Base-by-base conservation (phyloP, 2,888 invertebrate species). In the Drosophila helvetica region DNA sequence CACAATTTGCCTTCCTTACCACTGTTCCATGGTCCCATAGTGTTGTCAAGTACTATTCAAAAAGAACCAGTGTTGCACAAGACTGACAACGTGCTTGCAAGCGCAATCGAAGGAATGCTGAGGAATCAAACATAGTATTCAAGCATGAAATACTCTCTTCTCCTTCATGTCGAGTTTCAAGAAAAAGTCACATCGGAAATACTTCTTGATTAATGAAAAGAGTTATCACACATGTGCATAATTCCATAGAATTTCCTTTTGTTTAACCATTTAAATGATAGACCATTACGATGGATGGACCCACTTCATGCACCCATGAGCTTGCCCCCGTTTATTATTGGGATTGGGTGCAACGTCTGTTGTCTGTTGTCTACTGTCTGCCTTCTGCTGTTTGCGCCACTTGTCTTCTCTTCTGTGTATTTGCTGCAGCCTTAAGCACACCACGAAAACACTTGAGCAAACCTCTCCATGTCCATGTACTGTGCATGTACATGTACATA, bases 371-470 rank as follows among this genome's bases (percentile, higher is more conserved):
- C 33, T 12, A 5, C 5, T 33, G 5, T 0, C 33, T 33, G 33
- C 33, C n/a, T 15, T 38, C n/a, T n/a, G 38, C 27, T 7, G 38
- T 2, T n/a, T n/a, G 38, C 15, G 38, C 38, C 38, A 38, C 38
- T 38, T 38, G 38, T 38, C 38, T 38, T 38, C 38, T n/a, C 38
- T n/a, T 38, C 2, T 38, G 38, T 38, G 15, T 38, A 38, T 38
- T 66, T 54, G 65, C 65, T 65, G 42, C 53, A 62, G 58, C 48
- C 48, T 58, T 58, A 58, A 59, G 48, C 33, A 43, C 18, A 61
- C 45, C 18, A 61, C 45, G 27, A 18, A 25, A 10, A 27, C 6
- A 27, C 30, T 12, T 25, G 18, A 10, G 10, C 17, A 15, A n/a
- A 50, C 9, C 43, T 18, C 46, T 15, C 17, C 9, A 47, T 42